These are phyloP conservation scores for Neoitamus cyanurus DNA, from an alignment of 2,888 invertebrate genomes.

Conservation along the genomic window DNA sequence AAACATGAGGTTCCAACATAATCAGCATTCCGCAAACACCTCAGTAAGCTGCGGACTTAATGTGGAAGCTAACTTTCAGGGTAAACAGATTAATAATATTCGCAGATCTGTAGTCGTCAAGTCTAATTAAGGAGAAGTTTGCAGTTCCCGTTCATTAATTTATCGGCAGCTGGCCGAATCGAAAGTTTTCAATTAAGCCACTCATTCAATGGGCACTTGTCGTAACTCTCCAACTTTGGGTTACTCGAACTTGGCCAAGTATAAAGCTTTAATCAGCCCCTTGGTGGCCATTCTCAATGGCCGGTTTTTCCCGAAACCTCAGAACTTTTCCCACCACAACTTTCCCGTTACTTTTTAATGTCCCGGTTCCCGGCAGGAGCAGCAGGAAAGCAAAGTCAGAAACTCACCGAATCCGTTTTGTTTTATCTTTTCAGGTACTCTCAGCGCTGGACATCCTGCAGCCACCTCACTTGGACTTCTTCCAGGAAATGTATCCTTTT, in stretches of 20 bases:
- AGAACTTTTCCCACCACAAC: background rate
- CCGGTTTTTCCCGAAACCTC: background rate
- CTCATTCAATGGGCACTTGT: background rate
- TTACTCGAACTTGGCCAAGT: background rate
- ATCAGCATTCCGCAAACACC: background rate
- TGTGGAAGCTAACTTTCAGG: no score
- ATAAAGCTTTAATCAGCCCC: background rate
- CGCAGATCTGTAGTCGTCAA: background rate
- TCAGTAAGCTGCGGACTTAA: background rate
- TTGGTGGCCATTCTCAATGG: background rate
- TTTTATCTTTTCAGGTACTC: slow-evolving; percentile 79
- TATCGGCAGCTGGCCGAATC: background rate
- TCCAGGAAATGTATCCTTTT: slow-evolving; percentile 99
- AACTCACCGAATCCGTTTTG: slow-evolving; percentile 36
- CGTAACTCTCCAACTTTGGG: background rate
- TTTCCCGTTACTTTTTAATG: background rate
- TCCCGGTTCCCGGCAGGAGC: background rate
- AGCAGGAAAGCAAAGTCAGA: background rate
- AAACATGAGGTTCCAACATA: no score
- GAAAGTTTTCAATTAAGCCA: background rate
- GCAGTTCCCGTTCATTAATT: background rate
- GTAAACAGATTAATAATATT: background rate
- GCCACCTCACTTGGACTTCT: slow-evolving; percentile 98
- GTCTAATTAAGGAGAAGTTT: background rate
- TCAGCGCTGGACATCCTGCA: slow-evolving; percentile 98